Percentiles rank a stretch among this genome's conserved stretches.
Evolutionary conservation across 2,797 vertebrate genomes (phyloP).

Genomic region (Dermochelys coriacea): DNA sequence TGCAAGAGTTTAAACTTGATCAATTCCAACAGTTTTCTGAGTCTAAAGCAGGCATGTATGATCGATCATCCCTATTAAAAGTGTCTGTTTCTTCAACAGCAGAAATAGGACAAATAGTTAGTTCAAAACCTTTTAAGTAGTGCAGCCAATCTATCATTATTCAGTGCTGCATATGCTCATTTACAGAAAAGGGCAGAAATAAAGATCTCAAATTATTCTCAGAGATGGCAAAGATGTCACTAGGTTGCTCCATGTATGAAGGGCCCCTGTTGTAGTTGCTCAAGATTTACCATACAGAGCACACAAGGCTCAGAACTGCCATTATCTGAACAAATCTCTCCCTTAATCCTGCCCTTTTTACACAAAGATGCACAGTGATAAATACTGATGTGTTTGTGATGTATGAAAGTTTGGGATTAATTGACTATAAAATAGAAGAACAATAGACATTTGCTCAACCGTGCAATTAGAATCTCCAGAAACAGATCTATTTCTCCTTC

Average conservation of each 20-base stretch:
- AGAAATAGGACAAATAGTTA: not conserved
- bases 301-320: not conserved
- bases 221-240: not conserved
- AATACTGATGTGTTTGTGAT: not conserved
- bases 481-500: not conserved
- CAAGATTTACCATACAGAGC: not conserved
- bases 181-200: not conserved
- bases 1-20: not conserved
- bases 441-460: not conserved
- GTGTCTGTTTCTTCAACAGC: not conserved
- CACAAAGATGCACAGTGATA: not conserved
- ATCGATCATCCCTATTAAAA: not conserved
- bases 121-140: not conserved
- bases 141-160: not conserved
- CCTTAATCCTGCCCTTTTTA: not conserved
- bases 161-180: not conserved
- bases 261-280: rapidly evolving
- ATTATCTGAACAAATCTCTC: not conserved
- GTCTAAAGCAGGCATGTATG: not conserved
- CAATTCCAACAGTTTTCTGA: not conserved
- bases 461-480: not conserved
- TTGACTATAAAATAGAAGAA: not conserved
- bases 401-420: not conserved
- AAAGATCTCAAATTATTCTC: not conserved
- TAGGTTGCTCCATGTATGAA: not conserved